Conservation (phyloP, 2,797 vertebrate species). For the Gallinago nigripennis region DNA sequence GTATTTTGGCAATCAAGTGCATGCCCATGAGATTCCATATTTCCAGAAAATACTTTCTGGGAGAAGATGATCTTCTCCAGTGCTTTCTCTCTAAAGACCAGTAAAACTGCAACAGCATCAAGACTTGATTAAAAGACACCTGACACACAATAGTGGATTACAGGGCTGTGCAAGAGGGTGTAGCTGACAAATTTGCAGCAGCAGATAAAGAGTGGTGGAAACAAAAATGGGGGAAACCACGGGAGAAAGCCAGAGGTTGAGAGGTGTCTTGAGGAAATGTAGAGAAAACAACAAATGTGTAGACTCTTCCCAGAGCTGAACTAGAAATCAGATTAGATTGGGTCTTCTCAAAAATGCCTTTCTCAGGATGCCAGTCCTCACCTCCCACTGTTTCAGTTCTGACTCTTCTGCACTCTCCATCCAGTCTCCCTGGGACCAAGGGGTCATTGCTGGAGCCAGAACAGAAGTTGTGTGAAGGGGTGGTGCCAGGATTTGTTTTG, state of each 20-base stretch:
- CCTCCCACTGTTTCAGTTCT: background rate
- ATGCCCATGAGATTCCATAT: background rate
- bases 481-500: background rate
- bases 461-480: too few relatives aligned
- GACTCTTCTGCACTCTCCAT: background rate
- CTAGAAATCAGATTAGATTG: background rate
- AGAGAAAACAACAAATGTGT: background rate
- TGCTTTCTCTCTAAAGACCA: background rate
- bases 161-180: too few relatives aligned
- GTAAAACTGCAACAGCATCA: background rate
- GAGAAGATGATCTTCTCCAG: background rate
- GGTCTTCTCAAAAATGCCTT: too few relatives aligned
- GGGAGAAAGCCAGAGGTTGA: background rate
- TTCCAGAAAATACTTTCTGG: background rate
- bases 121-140: background rate
- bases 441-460: background rate
- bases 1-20: background rate
- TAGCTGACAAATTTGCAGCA: background rate
- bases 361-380: background rate
- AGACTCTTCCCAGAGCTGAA: background rate
- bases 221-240: background rate
- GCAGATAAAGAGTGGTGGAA: background rate
- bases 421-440: background rate
- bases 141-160: background rate
- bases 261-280: background rate